Conservation (phyloP, 2,888 invertebrate species). For the Chymomyza caudatula region DNA sequence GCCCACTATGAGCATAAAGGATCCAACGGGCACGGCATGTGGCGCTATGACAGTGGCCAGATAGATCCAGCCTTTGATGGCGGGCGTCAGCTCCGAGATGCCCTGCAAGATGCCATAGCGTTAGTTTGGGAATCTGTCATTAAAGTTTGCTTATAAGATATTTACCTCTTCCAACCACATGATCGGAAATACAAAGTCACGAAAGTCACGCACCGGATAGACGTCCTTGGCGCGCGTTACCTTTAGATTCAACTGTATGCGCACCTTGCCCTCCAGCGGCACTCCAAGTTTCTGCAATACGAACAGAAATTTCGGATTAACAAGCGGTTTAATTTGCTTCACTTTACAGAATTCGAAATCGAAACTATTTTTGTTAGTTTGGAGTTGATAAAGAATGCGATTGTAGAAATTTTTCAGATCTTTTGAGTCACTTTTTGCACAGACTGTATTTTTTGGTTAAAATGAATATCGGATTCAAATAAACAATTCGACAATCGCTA, state of each 20-base stretch:
- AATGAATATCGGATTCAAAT: too few species aligned
- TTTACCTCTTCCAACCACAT: constrained; percentile 93
- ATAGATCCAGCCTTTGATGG: constrained; percentile 90
- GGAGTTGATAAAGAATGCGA: too few species aligned
- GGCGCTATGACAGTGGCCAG: constrained; percentile 88
- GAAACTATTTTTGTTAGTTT: too few species aligned
- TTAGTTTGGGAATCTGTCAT: neutral
- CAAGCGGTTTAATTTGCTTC: too few species aligned
- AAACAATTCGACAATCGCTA: too few species aligned
- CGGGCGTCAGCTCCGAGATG: constrained; percentile 86
- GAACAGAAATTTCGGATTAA: neutral
- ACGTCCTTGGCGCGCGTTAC: constrained; percentile 87
- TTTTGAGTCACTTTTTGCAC: too few species aligned
- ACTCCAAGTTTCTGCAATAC: constrained; percentile 87
- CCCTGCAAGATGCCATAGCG: constrained; percentile 80
- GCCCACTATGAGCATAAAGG: constrained; percentile 85
- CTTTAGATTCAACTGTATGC: constrained; percentile 89
- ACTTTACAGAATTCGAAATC: too few species aligned
- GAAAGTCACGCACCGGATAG: constrained; percentile 86
- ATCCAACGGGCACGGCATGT: constrained; percentile 83
- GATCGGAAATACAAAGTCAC: constrained; percentile 89
- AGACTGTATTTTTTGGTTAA: too few species aligned
- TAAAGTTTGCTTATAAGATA: neutral
- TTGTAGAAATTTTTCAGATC: too few species aligned
- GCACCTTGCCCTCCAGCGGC: constrained; percentile 88